These are phyloP conservation scores for Penaeus vannamei DNA, from an alignment of 1,140 invertebrate species.

Conservation along the genomic window DNA sequence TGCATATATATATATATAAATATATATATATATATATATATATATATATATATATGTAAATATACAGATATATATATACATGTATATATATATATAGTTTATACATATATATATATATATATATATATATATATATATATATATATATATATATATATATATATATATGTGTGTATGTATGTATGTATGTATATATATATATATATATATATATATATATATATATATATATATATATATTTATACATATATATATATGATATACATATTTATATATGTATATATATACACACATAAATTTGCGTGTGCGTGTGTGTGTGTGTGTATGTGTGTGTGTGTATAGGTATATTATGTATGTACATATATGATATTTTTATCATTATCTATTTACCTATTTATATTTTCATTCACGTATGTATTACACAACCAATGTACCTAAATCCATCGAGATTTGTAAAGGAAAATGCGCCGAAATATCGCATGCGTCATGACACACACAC, in stretches of 20 bases:
- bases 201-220: constrained; percentile 10
- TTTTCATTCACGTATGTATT: not conserved
- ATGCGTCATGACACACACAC: no score
- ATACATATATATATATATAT: constrained; percentile 20
- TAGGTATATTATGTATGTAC: constrained; percentile 35
- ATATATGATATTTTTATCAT: not conserved
- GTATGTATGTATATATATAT: no score
- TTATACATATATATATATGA: constrained; percentile 39
- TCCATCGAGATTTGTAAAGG: not conserved
- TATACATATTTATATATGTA: no score
- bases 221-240: constrained; percentile 34
- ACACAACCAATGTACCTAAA: not conserved
- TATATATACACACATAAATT: not conserved
- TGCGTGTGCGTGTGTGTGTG: not conserved
- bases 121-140: not conserved
- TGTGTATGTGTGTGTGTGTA: not conserved
- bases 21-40: no score
- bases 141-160: not conserved
- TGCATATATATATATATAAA: no score
- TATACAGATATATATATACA: constrained; percentile 7
- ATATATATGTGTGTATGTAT: no score
- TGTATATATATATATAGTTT: not conserved
- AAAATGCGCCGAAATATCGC: no score
- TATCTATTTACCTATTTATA: not conserved
- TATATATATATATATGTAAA: no score